Evolutionary conservation across 2,797 vertebrate species (phyloP).

Genomic region (Darevskia mixta): DNA sequence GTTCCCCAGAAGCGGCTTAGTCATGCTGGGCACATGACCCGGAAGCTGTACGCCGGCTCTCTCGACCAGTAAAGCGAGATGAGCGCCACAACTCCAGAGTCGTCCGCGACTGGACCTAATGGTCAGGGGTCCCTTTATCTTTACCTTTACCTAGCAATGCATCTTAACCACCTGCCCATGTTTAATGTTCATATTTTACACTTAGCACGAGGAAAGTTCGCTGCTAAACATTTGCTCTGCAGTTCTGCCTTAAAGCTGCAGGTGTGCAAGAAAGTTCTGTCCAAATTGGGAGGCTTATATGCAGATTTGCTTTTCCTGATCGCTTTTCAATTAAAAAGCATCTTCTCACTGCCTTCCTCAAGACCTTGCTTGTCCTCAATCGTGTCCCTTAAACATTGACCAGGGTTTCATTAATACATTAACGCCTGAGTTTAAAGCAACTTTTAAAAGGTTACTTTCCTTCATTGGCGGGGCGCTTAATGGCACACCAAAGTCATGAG

Average conservation of each 20-base stretch:
- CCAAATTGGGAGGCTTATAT: conserved; percentile 37
- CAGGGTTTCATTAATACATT: conserved; percentile 66
- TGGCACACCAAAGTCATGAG: conserved; percentile 68
- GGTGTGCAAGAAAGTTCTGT: conserved; percentile 26
- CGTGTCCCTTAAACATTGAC: conserved; percentile 63
- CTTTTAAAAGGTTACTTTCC: conserved; percentile 66
- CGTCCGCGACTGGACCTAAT: too few species aligned
- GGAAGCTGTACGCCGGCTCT: too few species aligned
- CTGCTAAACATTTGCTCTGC: conserved; percentile 36
- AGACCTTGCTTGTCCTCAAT: conserved; percentile 33
- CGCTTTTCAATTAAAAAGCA: conserved; percentile 43
- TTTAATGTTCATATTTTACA: conserved; percentile 47
- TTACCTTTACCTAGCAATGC: not conserved
- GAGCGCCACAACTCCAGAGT: too few species aligned
- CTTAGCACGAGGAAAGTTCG: conserved; percentile 45
- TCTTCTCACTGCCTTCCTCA: conserved; percentile 24
- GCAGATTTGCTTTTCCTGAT: conserved; percentile 51
- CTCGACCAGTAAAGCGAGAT: too few species aligned
- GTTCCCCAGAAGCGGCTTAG: too few species aligned
- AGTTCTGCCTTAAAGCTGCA: conserved; percentile 10
- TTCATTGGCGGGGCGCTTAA: conserved; percentile 57
- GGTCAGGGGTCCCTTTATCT: too few species aligned
- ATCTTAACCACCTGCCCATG: conserved; percentile 15
- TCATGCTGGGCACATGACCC: too few species aligned
- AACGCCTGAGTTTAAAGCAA: conserved; percentile 72